A percentile compares a stretch with the other conserved stretches of the same genome.
Conservation (phyloP, 1,140 invertebrate genomes). For the Pinna nobilis region DNA sequence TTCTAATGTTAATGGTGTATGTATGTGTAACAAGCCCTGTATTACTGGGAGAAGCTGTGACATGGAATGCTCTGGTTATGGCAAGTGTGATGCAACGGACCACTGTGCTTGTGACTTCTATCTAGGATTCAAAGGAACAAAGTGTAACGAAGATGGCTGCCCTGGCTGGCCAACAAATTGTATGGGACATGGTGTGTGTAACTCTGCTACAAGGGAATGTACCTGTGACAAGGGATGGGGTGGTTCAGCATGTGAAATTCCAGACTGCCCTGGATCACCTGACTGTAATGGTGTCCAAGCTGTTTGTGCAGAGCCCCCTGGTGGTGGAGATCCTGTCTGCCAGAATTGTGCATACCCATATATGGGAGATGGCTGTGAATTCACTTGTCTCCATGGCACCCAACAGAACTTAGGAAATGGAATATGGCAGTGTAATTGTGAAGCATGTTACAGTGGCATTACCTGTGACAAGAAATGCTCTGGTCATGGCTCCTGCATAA, state of each 20-base stretch:
- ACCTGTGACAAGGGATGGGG: conserved; percentile 38
- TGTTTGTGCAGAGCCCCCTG: conserved; percentile 34
- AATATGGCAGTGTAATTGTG: conserved; percentile 51
- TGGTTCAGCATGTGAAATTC: conserved; percentile 40
- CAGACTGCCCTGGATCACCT: conserved; percentile 47
- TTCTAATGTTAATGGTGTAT: conserved; percentile 41
- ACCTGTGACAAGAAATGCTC: conserved; percentile 48
- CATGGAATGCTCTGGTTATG: conserved; percentile 48
- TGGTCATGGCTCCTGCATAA: conserved; percentile 38
- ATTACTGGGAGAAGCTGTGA: conserved; percentile 52
- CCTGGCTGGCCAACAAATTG: conserved; percentile 47
- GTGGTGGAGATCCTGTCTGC: conserved; percentile 48
- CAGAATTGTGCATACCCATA: conserved; percentile 46
- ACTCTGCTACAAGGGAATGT: conserved; percentile 35
- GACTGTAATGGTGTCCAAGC: conserved; percentile 50
- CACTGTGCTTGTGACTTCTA: conserved; percentile 65
- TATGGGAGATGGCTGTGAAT: conserved; percentile 57
- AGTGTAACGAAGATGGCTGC: conserved; percentile 56
- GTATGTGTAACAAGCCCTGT: conserved; percentile 50
- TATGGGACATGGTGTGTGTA: conserved; percentile 45
- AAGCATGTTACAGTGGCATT: conserved; percentile 52
- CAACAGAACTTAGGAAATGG: conserved; percentile 34
- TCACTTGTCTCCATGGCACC: conserved; percentile 42
- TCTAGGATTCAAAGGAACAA: conserved; percentile 60
- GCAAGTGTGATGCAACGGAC: conserved; percentile 48